These are phyloP conservation scores for Zootoca vivipara DNA, from an alignment of 2,113 vertebrate genomes.

Conservation along the genomic window DNA sequence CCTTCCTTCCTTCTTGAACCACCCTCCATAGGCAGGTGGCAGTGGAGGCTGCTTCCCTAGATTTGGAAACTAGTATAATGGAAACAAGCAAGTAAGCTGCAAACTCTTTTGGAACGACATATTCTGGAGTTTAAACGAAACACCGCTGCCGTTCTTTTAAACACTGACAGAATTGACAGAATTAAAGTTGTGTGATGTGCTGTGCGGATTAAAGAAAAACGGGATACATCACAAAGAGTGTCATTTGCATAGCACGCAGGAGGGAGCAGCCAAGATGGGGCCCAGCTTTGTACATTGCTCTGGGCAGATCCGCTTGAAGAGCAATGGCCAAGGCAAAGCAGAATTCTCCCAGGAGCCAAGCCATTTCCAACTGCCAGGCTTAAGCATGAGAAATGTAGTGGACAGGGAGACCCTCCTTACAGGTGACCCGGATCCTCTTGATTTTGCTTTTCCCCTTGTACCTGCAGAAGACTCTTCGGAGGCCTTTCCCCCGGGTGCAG, in stretches of 20 bases:
- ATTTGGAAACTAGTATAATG: too few species aligned
- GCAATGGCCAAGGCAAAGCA: background rate
- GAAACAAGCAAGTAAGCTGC: background rate
- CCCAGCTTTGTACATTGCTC: background rate
- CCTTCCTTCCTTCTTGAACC: background rate
- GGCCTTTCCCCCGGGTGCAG: background rate
- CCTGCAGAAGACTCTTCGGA: background rate
- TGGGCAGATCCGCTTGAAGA: background rate
- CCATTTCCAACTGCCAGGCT: background rate
- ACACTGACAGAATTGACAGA: background rate
- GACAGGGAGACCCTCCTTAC: background rate
- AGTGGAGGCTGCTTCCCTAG: too few species aligned
- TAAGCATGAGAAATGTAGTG: conserved; percentile 1
- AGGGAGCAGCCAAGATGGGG: background rate
- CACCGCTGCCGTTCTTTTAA: background rate
- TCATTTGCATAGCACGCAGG: background rate
- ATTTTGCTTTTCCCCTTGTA: background rate
- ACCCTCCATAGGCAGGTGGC: too few species aligned
- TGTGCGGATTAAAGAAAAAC: background rate
- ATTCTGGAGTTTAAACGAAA: background rate
- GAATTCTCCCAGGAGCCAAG: too few species aligned
- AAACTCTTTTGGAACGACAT: background rate
- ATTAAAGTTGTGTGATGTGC: background rate
- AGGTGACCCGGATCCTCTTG: conserved; percentile 1
- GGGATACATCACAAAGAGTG: background rate